Evolutionary conservation across 1,140 invertebrate genomes (phyloP), one percentile per base, ranked within the genome.

Genomic region (Reticulitermes speratus): DNA sequence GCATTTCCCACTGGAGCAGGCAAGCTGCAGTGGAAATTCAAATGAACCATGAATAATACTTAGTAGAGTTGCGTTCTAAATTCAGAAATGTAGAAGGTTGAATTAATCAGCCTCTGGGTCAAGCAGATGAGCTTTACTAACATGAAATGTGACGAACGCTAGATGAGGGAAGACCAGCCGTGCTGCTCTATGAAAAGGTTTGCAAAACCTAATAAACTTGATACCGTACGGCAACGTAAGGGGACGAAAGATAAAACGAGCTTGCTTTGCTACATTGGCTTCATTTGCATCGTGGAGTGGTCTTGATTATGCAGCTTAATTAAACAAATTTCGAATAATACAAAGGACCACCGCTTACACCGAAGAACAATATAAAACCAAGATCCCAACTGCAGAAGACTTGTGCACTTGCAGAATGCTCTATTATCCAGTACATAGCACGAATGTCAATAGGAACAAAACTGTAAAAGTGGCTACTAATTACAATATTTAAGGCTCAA

Each of bases 321-420:
- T 2, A 75, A 30, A 75, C n/a, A 75, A 75, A 75, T 75, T 75
- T 75, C 25, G 65, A 75, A 75, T 75, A 75, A 75, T 75, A 75
- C 65, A 75, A 75, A 75, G 65, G 65, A 75, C n/a, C 0, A 30
- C 11, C 9, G n/a, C 65, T 75, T 75, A 30, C 65, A 75, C n/a
- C n/a, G 65, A 75, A 75, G 65, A 30, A 75, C 65, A 30, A 75
- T 75, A 75, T 6, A 30, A 75, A 75, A 75, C 65, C 12, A 12
- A 75, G 65, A 30, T 14, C n/a, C 65, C 65, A 25, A 25, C 65
- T 6, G 25, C 52, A 19, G 52, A 5, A 48, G 45, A 48, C 45
- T 48, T 48, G 45, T 3, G 45, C 45, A 48, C 9, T 48, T 12
- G 14, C 45, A 48, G 45, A 48, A 48, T 0, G 45, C 21, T 59